phyloP scores from a whole-genome alignment of 2,113 vertebrate genomes.

The Geococcyx californianus region DNA sequence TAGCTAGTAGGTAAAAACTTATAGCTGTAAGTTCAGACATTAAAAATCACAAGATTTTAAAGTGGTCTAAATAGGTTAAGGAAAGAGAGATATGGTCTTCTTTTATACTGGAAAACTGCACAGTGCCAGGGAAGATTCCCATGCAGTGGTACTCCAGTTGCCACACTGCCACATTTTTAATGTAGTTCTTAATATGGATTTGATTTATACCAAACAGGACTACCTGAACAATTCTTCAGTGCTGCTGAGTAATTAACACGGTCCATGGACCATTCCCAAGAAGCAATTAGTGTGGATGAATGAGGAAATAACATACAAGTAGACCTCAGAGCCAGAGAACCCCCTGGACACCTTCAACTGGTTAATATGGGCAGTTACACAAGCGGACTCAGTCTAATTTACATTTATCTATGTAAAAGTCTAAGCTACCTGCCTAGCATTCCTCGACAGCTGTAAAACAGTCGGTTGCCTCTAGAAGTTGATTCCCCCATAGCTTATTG shows the following conservation, averaged over 20 bases:
- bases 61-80: constrained; percentile 57
- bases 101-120: background rate
- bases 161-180: background rate
- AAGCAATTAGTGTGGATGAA: background rate
- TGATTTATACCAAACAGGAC: background rate
- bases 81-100: background rate
- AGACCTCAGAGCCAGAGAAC: background rate
- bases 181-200: background rate
- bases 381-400: background rate
- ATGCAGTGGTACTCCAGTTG: background rate
- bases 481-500: background rate
- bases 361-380: background rate
- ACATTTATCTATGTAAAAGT: background rate
- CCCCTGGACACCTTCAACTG: background rate
- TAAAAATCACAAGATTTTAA: constrained; percentile 17
- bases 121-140: background rate
- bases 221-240: background rate
- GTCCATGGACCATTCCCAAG: background rate
- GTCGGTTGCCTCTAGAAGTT: background rate
- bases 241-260: background rate
- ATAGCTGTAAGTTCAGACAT: background rate
- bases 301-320: background rate
- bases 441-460: background rate
- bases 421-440: background rate
- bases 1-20: constrained; percentile 38